Percentiles rank a stretch among this genome's conserved stretches.
phyloP scores from a whole-genome alignment of 2,888 invertebrate species.

The Sphecodes monilicornis region DNA sequence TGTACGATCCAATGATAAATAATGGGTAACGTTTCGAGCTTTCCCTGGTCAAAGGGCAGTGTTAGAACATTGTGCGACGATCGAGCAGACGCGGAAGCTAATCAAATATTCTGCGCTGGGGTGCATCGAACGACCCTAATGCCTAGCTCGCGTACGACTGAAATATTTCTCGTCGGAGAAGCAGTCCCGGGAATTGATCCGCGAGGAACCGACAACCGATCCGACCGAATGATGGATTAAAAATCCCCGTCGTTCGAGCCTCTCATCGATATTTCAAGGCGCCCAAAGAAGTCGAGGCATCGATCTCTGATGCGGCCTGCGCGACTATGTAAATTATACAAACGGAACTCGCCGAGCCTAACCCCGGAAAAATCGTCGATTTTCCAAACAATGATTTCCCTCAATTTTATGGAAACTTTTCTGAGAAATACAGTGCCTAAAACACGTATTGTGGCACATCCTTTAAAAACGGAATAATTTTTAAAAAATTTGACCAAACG shows the following conservation, averaged over 20 bases:
- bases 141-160: background rate
- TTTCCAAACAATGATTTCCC: background rate
- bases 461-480: too few species aligned
- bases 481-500: too few species aligned
- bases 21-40: too few species aligned
- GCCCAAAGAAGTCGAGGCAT: slow-evolving; percentile 16
- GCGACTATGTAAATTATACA: slow-evolving; percentile 33
- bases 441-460: too few species aligned
- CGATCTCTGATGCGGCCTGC: background rate
- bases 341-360: background rate
- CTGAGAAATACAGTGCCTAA: too few species aligned
- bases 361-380: background rate
- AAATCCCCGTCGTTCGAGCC: slow-evolving; percentile 12
- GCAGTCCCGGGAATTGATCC: background rate
- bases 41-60: too few species aligned
- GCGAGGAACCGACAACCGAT: background rate
- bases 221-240: slow-evolving; percentile 32
- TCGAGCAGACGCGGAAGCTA: background rate
- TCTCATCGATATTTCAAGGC: slow-evolving; percentile 59
- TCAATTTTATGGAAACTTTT: background rate
- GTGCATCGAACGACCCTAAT: background rate
- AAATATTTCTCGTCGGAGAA: background rate
- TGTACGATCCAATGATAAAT: too few species aligned
- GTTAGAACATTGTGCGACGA: background rate
- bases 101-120: slow-evolving; percentile 32